These are phyloP conservation scores for Proctacanthus coquilletti DNA, from an alignment of 1,140 invertebrate species.

Conservation along the genomic window DNA sequence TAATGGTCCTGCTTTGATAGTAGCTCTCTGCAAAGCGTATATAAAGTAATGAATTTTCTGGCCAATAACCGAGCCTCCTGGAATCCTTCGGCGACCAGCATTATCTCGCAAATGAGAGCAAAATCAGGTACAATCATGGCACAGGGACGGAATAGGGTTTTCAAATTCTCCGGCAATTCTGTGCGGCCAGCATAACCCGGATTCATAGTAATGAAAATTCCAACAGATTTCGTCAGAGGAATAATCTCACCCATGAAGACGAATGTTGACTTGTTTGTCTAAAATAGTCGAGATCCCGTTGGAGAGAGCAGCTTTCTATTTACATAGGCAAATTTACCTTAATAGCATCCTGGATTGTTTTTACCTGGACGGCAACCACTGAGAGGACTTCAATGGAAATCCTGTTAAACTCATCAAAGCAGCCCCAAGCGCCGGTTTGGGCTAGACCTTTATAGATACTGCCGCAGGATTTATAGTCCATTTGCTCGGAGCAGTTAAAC, in stretches of 20 bases:
- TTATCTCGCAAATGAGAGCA: conserved; percentile 75
- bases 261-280: conserved; percentile 27
- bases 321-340: conserved; percentile 22
- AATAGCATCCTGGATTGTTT: conserved; percentile 29
- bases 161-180: conserved; percentile 25
- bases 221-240: conserved; percentile 60
- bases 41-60: conserved; percentile 70
- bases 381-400: conserved; percentile 87
- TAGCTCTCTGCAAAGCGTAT: conserved; percentile 62
- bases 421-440: conserved; percentile 83
- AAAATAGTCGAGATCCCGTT: too few relatives aligned
- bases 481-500: conserved; percentile 94
- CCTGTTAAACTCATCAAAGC: conserved; percentile 92
- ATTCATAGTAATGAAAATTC: conserved; percentile 90
- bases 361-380: conserved; percentile 89
- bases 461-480: conserved; percentile 87
- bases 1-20: conserved; percentile 78
- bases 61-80: conserved; percentile 60
- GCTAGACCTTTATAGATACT: conserved; percentile 83
- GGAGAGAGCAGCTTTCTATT: too few relatives aligned
- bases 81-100: conserved; percentile 74
- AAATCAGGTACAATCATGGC: conserved; percentile 81
- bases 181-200: conserved; percentile 64
- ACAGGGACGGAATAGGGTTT: conserved; percentile 47
- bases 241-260: conserved; percentile 73